Base-by-base conservation (phyloP, 1,140 invertebrate genomes). In the Copidosoma floridanum region DNA sequence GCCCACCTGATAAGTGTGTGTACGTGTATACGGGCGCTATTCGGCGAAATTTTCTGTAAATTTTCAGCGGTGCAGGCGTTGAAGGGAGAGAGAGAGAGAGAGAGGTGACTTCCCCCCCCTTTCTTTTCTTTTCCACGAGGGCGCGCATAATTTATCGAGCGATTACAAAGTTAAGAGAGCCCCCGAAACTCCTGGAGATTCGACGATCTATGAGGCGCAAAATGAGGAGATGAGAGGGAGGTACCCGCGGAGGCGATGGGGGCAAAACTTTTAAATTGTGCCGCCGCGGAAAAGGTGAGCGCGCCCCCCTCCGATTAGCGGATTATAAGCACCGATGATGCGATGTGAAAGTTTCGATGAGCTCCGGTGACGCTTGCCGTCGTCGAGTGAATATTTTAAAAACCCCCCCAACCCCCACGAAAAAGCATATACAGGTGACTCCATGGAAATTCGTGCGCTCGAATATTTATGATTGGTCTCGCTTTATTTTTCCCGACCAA, bases 201-300 rank as follows among this genome's bases (percentile, higher is more conserved):
- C 66, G 71, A 70, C 68, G 69, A 70, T 71, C 69, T 65, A 78
- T 78, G 74, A 76, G 71, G 73, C 76, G 74, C 74, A 77, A 79
- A 79, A 78, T 78, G 73, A 77, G 48, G 37, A 62, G 64, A 66
- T 43, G 55, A 46, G 55, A 62, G 57, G 61, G 63, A 52, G 61
- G 61, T n/a, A n/a, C n/a, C n/a, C n/a, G n/a, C n/a, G 58, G 53
- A 66, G 63, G 57, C 61, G 57, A 62, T 62, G 43, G 63, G 57
- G 37, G 16, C 27, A 65, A 74, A 79, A 76, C 65, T 80, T 80
- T 79, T 76, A 77, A 80, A 80, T 78, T 79, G 71, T 76, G 68
- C 67, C 61, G 56, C 65, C 35, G 37, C 26, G 23, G 8, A 41
- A 46, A 44, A 52, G 48, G 48, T 44, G 74, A 73, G 74, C 67